These are phyloP conservation scores for Prionchulus punctatus DNA, from an alignment of 2,888 invertebrate genomes.

Conservation along the genomic window DNA sequence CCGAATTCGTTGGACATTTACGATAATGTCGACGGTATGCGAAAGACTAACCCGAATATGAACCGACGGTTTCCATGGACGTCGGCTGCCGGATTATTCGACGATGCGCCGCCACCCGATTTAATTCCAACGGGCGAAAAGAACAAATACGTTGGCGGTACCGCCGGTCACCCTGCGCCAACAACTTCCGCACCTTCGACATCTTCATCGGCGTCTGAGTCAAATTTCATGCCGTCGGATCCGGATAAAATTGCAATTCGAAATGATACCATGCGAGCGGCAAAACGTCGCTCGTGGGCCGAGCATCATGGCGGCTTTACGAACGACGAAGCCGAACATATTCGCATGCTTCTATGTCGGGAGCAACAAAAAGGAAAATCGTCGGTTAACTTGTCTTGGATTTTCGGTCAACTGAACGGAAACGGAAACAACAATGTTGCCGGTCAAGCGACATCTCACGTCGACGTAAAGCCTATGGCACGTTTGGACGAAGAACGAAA, in stretches of 20 bases:
- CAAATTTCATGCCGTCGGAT: slow-evolving; percentile 4
- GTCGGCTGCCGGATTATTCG: neutral
- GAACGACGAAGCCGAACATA: slow-evolving; percentile 20
- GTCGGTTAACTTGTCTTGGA: slow-evolving; percentile 6
- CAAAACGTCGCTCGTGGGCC: slow-evolving; percentile 28
- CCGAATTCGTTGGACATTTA: neutral
- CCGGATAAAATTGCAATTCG: slow-evolving; percentile 24
- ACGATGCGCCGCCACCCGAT: slow-evolving; percentile 10
- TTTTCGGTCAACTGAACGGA: neutral
- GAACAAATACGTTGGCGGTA: neutral
- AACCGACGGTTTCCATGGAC: neutral
- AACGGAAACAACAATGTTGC: neutral
- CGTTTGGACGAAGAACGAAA: neutral
- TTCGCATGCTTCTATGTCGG: slow-evolving; percentile 20
- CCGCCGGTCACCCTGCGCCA: slow-evolving; percentile 8
- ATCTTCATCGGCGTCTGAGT: no score
- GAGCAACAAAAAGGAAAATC: slow-evolving; percentile 17
- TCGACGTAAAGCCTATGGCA: neutral
- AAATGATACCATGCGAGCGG: slow-evolving; percentile 25
- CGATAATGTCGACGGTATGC: neutral
- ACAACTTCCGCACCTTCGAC: slow-evolving; percentile 3
- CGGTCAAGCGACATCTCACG: neutral
- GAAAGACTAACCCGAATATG: neutral
- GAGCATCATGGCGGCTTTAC: slow-evolving; percentile 10
- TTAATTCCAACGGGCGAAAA: slow-evolving; percentile 8